A percentile compares a stretch with the other conserved stretches of the same genome.
Evolutionary conservation across 2,888 invertebrate genomes (phyloP).

Genomic region (Acronicta psi): DNA sequence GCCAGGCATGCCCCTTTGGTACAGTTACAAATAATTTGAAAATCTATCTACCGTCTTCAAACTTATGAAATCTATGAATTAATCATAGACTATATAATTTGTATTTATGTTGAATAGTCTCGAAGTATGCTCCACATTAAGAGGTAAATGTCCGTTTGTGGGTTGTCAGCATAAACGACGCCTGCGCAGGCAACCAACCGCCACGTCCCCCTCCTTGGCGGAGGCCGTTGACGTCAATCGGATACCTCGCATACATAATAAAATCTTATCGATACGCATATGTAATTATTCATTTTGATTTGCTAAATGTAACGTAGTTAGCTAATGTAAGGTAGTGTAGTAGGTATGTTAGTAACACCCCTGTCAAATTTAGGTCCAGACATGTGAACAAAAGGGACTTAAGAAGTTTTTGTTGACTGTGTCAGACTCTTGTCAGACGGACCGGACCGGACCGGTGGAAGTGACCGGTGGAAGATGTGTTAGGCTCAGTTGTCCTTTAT

Average conservation of each 20-base stretch:
- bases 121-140: slow-evolving; percentile 51
- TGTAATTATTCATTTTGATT: slow-evolving; percentile 57
- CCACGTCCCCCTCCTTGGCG: slow-evolving; percentile 30
- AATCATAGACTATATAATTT: slow-evolving; percentile 39
- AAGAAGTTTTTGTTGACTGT: no score
- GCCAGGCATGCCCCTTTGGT: background rate
- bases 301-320: slow-evolving; percentile 44
- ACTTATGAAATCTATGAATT: slow-evolving; percentile 37
- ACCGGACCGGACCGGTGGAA: no score
- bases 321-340: no score
- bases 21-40: slow-evolving; percentile 12
- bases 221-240: slow-evolving; percentile 66
- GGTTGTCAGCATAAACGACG: slow-evolving; percentile 51
- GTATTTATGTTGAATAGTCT: slow-evolving; percentile 49
- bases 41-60: slow-evolving; percentile 17
- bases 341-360: slow-evolving; percentile 4
- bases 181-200: slow-evolving; percentile 35
- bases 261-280: slow-evolving; percentile 57
- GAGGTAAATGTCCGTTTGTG: slow-evolving; percentile 58
- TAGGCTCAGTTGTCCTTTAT: no score
- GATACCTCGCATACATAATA: slow-evolving; percentile 62
- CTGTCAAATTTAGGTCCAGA: background rate
- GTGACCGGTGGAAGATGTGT: no score
- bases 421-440: no score
- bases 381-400: background rate